phyloP scores from a whole-genome alignment of 2,797 vertebrate species.

The Chaenodraco wilsoni region DNA sequence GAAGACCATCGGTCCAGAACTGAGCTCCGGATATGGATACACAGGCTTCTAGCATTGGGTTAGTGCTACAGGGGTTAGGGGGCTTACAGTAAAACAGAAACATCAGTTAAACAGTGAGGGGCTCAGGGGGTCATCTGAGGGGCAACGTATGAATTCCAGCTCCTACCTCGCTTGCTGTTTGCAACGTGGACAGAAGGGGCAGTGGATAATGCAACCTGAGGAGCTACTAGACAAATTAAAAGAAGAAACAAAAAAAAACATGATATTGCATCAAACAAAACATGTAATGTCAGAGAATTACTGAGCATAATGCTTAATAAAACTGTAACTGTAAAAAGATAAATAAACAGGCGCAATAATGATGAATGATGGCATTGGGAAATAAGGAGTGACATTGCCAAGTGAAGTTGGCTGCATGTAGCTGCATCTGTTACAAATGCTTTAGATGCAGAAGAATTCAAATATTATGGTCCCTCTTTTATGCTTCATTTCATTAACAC shows the following conservation, averaged over 20 bases:
- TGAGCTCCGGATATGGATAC: slow-evolving; percentile 25
- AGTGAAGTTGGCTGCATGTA: slow-evolving; percentile 64
- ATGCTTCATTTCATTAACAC: slow-evolving; percentile 66
- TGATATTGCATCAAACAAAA: slow-evolving; percentile 74
- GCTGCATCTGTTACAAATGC: slow-evolving; percentile 67
- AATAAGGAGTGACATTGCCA: slow-evolving; percentile 69
- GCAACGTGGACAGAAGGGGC: slow-evolving; percentile 94
- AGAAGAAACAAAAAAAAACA: slow-evolving; percentile 79
- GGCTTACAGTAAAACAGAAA: slow-evolving; percentile 68
- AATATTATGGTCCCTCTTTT: slow-evolving; percentile 62
- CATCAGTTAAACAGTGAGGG: slow-evolving; percentile 86
- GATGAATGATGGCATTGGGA: slow-evolving; percentile 71
- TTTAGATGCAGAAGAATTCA: slow-evolving; percentile 58
- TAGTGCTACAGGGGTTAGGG: slow-evolving; percentile 43
- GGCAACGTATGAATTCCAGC: slow-evolving; percentile 88
- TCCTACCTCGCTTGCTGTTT: slow-evolving; percentile 98
- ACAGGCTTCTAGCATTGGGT: slow-evolving; percentile 28
- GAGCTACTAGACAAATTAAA: slow-evolving; percentile 92
- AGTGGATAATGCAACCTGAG: slow-evolving; percentile 95
- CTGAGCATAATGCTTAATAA: slow-evolving; percentile 40
- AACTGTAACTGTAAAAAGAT: slow-evolving; percentile 49
- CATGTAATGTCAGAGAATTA: slow-evolving; percentile 63
- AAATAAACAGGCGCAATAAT: slow-evolving; percentile 56
- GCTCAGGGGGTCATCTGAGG: slow-evolving; percentile 37
- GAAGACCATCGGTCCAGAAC: slow-evolving; percentile 44